Conservation (phyloP, 2,888 invertebrate genomes). For the Pachymerium ferrugineum region DNA sequence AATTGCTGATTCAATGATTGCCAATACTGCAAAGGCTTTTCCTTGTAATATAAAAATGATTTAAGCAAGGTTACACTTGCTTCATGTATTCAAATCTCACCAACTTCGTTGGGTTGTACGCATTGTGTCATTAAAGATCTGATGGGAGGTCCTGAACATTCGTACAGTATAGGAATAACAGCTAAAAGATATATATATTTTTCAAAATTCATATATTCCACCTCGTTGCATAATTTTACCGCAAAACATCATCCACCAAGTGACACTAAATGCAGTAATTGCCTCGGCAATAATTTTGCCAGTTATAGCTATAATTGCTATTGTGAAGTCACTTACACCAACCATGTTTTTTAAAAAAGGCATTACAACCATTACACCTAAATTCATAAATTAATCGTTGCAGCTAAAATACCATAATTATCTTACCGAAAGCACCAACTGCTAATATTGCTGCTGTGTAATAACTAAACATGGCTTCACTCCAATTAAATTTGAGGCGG, state of each 20-base stretch:
- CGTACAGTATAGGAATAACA: neutral
- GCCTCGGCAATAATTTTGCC: neutral
- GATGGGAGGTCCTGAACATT: slow-evolving; percentile 27
- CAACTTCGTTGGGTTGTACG: slow-evolving; percentile 31
- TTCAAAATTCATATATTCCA: too few relatives aligned
- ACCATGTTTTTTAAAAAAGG: slow-evolving; percentile 1
- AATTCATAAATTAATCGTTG: too few relatives aligned
- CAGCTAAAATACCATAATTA: neutral
- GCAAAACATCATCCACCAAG: slow-evolving; percentile 31
- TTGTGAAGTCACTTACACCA: neutral
- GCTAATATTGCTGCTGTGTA: neutral
- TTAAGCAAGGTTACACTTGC: too few relatives aligned
- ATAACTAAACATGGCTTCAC: slow-evolving; percentile 7
- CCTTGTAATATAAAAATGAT: neutral
- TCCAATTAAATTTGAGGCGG: slow-evolving; percentile 28
- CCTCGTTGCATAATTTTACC: slow-evolving; percentile 3
- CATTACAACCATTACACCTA: slow-evolving; percentile 20
- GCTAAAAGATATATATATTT: neutral
- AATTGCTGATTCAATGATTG: slow-evolving; percentile 29
- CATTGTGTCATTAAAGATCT: slow-evolving; percentile 34
- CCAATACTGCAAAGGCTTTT: slow-evolving; percentile 29
- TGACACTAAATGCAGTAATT: slow-evolving; percentile 17
- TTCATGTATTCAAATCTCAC: too few relatives aligned
- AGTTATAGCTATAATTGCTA: slow-evolving; percentile 1
- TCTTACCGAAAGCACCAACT: slow-evolving; percentile 28